Evolutionary conservation across 37 sponge, comb jelly and placozoan genomes (phyloP).

Genomic region (Aplysina aerophoba): DNA sequence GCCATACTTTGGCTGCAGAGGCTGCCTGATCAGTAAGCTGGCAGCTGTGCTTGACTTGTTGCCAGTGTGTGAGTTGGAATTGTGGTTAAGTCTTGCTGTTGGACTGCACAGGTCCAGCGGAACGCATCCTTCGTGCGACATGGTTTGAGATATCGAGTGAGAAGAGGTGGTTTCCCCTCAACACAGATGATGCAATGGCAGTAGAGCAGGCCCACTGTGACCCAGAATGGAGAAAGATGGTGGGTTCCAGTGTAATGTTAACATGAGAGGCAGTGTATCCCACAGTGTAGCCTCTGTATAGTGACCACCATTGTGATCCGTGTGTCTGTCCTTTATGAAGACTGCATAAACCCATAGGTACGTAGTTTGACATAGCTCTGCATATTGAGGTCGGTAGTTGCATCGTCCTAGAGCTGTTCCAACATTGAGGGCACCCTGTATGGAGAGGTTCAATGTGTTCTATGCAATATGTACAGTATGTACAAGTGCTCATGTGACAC

Average conservation of each 20-base stretch:
- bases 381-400: neutral
- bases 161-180: constrained; percentile 77
- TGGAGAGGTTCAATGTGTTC: too few species aligned
- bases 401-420: too few species aligned
- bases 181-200: constrained; percentile 43
- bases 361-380: neutral
- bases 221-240: constrained; percentile 59
- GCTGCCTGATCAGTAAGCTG: too few species aligned
- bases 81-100: neutral
- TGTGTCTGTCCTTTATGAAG: neutral
- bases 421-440: too few species aligned
- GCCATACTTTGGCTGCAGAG: too few species aligned
- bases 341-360: neutral
- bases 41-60: too few species aligned
- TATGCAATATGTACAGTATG: too few species aligned
- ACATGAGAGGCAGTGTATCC: neutral
- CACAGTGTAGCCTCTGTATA: too few species aligned
- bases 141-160: constrained; percentile 82
- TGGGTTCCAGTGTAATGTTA: neutral
- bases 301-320: neutral
- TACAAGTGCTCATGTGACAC: too few species aligned
- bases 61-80: too few species aligned
- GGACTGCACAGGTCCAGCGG: neutral
- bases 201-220: constrained; percentile 70
- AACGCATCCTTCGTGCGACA: constrained; percentile 53